Base-by-base conservation (phyloP, 1,140 invertebrate genomes). In the Cephus cinctus region DNA sequence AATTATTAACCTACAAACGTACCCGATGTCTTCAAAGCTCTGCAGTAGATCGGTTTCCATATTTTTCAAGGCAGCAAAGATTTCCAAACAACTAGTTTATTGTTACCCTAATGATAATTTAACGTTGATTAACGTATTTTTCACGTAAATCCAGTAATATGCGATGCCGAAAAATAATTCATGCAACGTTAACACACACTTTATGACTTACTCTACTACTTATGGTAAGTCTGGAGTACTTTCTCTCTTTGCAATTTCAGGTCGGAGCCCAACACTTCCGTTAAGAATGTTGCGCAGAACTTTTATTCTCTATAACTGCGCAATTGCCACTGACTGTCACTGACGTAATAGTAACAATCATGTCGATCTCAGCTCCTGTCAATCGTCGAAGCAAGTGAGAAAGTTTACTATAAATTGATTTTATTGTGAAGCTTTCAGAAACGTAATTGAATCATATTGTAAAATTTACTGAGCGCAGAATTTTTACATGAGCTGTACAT, bases 21-120 rank as follows among this genome's bases (percentile, higher is more conserved):
- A 72, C 69, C 68, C 69, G 12, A 72, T 40, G 45, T 67, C 60
- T 41, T 61, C 32, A 5, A 71, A 39, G 32, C 44, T 57, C 25
- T 65, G 54, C n/a, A 57, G 12, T 12, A 60, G 27, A 16, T 54
- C 54, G 2, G 43, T 22, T 31, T 58, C 56, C 56, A 56, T 56
- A 12, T 36, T 50, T 25, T 25, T 14, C 25, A 27, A 27, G 25
- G 8, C 25, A n/a, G 25, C 25, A 27, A 27, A 27, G 25, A 27
- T n/a, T 6, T 27, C 6, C 25, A 27, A 6, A 27, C 6, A 27
- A 27, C n/a, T 27, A 27, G n/a, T 27, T 1, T n/a, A n/a, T n/a
- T n/a, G n/a, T n/a, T n/a, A n/a, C n/a, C n/a, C n/a, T n/a, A n/a
- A n/a, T n/a, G n/a, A n/a, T n/a, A n/a, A n/a, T n/a, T n/a, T n/a